A percentile compares a stretch with the other conserved stretches of the same genome.
phyloP scores from a whole-genome alignment of 2,888 invertebrate species.

The Leuctra nigra region DNA sequence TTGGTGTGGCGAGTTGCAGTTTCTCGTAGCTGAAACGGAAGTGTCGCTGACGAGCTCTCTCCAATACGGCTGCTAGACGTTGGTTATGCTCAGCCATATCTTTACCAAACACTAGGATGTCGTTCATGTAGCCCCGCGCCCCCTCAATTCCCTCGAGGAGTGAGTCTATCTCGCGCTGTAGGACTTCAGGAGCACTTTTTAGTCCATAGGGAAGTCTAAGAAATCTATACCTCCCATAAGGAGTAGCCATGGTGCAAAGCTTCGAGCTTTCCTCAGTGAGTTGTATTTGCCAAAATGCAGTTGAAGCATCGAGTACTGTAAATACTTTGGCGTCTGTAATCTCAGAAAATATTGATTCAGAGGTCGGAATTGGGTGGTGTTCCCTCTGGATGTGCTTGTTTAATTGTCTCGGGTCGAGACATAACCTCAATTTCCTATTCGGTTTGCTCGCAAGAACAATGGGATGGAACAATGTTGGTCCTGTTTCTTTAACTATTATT shows the following conservation, averaged over 20 bases:
- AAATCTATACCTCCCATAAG: slow-evolving; percentile 21
- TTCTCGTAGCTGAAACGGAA: no score
- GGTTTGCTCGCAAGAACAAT: slow-evolving; percentile 8
- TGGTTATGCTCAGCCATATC: slow-evolving; percentile 29
- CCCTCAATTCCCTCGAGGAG: slow-evolving; percentile 26
- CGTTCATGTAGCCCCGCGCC: slow-evolving; percentile 31
- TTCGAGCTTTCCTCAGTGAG: slow-evolving; percentile 10
- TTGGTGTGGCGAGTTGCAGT: no score
- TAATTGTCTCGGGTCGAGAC: slow-evolving; percentile 12
- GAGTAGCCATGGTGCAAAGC: slow-evolving; percentile 22
- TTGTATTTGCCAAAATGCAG: slow-evolving; percentile 18
- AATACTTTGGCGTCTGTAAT: neutral
- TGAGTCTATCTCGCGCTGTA: slow-evolving; percentile 28
- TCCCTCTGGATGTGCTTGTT: neutral
- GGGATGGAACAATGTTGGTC: slow-evolving; percentile 13
- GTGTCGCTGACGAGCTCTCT: slow-evolving; percentile 23
- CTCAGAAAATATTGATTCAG: neutral
- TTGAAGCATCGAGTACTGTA: slow-evolving; percentile 20
- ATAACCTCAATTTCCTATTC: slow-evolving; percentile 12
- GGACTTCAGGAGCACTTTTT: slow-evolving; percentile 22
- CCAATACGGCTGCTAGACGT: slow-evolving; percentile 28
- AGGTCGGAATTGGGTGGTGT: slow-evolving; percentile 5
- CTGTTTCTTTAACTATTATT: neutral
- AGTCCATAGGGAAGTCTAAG: slow-evolving; percentile 23
- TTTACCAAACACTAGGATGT: slow-evolving; percentile 31